Conservation (phyloP, 2,113 vertebrate species). For the Aphyosemion australe region DNA sequence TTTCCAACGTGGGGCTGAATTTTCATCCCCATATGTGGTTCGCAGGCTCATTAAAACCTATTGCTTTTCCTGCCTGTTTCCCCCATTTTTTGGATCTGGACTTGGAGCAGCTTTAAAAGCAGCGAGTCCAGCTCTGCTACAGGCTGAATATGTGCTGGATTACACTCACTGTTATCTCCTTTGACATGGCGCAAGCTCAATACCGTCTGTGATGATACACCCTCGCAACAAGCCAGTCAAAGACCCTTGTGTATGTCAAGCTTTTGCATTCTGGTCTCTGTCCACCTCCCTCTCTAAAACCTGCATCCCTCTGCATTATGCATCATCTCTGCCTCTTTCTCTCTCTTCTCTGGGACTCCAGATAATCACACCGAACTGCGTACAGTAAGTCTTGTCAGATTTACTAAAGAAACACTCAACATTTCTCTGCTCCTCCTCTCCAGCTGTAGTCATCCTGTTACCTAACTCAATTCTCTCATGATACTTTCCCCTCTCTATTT, state of each 20-base stretch:
- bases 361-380: conserved; percentile 48
- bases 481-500: conserved; percentile 3
- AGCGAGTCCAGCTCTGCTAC: conserved; percentile 18
- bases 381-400: conserved; percentile 40
- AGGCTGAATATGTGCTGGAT: conserved; percentile 36
- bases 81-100: conserved; percentile 43
- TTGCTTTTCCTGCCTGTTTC: conserved; percentile 60
- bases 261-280: conserved; percentile 1
- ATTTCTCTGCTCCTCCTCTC: conserved; percentile 21
- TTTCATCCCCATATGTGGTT: conserved; percentile 41
- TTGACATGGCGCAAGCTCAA: conserved; percentile 17
- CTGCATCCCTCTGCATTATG: conserved; percentile 10
- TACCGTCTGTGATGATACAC: conserved; percentile 31
- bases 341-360: conserved; percentile 20
- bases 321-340: conserved; percentile 12
- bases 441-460: conserved; percentile 2
- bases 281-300: conserved; percentile 17
- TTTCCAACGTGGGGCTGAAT: conserved; percentile 43
- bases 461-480: background rate
- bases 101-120: conserved; percentile 21
- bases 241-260: conserved; percentile 16
- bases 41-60: conserved; percentile 62
- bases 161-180: conserved; percentile 44
- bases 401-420: conserved; percentile 30
- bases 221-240: conserved; percentile 8